Conservation (phyloP, 1,140 invertebrate species). For the Heliconius congener region DNA sequence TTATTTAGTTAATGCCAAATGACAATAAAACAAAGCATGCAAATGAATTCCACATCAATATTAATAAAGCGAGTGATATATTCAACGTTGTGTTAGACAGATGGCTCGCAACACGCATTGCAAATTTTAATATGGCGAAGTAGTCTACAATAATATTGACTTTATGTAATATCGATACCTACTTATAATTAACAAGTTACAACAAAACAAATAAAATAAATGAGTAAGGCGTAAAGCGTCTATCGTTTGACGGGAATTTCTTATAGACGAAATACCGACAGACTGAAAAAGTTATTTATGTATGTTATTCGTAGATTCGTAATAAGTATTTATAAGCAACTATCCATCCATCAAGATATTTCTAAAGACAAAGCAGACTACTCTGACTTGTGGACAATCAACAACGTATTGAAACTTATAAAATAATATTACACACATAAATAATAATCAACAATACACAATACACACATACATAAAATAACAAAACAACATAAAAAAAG, state of each 20-base stretch:
- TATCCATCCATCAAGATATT: neutral
- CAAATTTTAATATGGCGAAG: conserved; percentile 22
- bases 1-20: conserved; percentile 19
- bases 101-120: conserved; percentile 24
- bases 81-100: conserved; percentile 29
- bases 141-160: neutral
- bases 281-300: neutral
- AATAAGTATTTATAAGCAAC: neutral
- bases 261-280: neutral
- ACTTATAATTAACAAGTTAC: neutral
- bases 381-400: too few species aligned
- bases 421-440: neutral
- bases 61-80: conserved; percentile 31
- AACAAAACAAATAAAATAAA: neutral
- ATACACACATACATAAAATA: neutral
- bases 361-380: neutral
- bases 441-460: too few species aligned
- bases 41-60: conserved; percentile 33
- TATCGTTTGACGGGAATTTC: neutral
- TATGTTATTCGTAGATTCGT: too few species aligned
- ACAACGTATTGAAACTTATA: neutral
- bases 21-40: conserved; percentile 29
- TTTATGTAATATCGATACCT: neutral
- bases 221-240: neutral
- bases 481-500: neutral